A percentile compares a stretch with the other conserved stretches of the same genome.
Evolutionary conservation across 2,113 vertebrate genomes (phyloP).

Genomic region (Dipodomys stephensi): DNA sequence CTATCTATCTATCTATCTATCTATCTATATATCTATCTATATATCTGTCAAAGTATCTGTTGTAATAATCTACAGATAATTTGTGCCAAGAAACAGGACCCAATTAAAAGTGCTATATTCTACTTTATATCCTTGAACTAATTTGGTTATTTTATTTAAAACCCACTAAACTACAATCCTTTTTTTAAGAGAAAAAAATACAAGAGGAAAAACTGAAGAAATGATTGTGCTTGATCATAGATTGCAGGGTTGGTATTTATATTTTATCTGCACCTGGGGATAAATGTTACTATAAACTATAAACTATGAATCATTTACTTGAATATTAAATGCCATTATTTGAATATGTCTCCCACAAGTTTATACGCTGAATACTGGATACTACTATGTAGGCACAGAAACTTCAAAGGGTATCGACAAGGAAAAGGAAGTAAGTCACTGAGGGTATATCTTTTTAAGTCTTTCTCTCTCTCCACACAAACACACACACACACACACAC

Average conservation of each 20-base stretch:
- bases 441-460: neutral
- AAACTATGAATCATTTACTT: neutral
- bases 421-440: neutral
- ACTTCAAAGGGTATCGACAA: neutral
- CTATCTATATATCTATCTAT: too few relatives aligned
- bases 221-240: neutral
- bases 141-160: slow-evolving; percentile 11
- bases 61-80: neutral
- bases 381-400: neutral
- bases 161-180: neutral
- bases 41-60: too few relatives aligned
- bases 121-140: neutral
- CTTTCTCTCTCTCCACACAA: too few relatives aligned
- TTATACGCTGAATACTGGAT: neutral
- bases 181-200: neutral
- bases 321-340: neutral
- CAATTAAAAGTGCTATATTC: slow-evolving; percentile 26
- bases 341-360: neutral
- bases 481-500: too few relatives aligned
- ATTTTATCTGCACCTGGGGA: neutral
- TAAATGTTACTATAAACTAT: neutral
- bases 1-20: too few relatives aligned
- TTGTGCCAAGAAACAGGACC: neutral
- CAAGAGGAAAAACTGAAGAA: neutral
- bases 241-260: too few relatives aligned